Percentiles rank a stretch among this genome's conserved stretches.
These are phyloP conservation scores for Eutolmus rufibarbis DNA, from an alignment of 2,888 invertebrate genomes.

Conservation along the genomic window DNA sequence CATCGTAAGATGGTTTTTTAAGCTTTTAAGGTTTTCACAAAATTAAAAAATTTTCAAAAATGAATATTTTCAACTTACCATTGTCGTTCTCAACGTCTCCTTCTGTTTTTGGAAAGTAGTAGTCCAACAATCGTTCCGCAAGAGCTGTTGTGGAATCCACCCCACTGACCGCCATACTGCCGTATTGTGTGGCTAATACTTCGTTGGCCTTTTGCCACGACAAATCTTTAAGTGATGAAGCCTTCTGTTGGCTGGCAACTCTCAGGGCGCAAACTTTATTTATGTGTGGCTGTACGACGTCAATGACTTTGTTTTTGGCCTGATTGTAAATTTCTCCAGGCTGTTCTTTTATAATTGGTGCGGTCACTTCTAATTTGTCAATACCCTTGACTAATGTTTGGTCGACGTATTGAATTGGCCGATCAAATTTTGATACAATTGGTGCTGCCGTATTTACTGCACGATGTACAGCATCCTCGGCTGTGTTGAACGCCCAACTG, in stretches of 20 bases:
- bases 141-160: slow-evolving; percentile 73
- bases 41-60: background rate
- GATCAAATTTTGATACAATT: slow-evolving; percentile 67
- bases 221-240: slow-evolving; percentile 70
- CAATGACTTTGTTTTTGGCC: slow-evolving; percentile 68
- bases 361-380: slow-evolving; percentile 70
- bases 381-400: slow-evolving; percentile 72
- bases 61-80: slow-evolving; percentile 57
- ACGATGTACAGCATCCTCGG: slow-evolving; percentile 69
- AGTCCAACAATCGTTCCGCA: slow-evolving; percentile 77
- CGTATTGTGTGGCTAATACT: slow-evolving; percentile 73
- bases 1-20: background rate
- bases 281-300: slow-evolving; percentile 67
- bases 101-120: slow-evolving; percentile 72
- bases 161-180: slow-evolving; percentile 71
- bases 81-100: slow-evolving; percentile 66
- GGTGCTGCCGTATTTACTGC: slow-evolving; percentile 69
- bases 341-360: slow-evolving; percentile 73
- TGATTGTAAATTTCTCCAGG: slow-evolving; percentile 68
- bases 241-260: slow-evolving; percentile 65
- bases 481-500: slow-evolving; percentile 74
- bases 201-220: slow-evolving; percentile 78
- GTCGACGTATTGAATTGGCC: slow-evolving; percentile 69
- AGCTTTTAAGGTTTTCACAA: background rate
- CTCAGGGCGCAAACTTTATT: slow-evolving; percentile 64